Percentiles rank a stretch among this genome's conserved stretches.
Conservation (phyloP, 2,113 vertebrate genomes). For the Syngnathoides biaculeatus region DNA sequence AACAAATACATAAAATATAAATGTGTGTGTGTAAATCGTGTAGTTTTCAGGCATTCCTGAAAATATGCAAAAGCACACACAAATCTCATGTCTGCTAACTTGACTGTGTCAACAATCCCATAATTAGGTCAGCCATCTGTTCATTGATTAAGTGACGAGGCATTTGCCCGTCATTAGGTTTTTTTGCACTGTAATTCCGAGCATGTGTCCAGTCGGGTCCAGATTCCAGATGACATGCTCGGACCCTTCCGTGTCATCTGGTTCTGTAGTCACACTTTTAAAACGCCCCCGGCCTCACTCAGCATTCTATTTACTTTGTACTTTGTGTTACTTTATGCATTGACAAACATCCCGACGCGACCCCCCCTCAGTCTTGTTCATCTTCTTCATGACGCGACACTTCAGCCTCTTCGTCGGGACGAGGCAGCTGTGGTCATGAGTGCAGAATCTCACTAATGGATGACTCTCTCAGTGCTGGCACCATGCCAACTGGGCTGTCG, state of each 20-base stretch:
- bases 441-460: constrained; percentile 50
- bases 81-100: background rate
- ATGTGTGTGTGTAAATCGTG: background rate
- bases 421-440: constrained; percentile 69
- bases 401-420: constrained; percentile 55
- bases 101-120: background rate
- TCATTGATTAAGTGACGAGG: background rate
- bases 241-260: constrained; percentile 1
- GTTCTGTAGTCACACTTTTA: background rate
- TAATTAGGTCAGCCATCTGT: background rate
- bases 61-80: background rate
- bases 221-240: constrained; percentile 15
- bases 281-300: constrained; percentile 53
- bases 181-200: background rate
- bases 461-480: constrained; percentile 45
- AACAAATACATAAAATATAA: background rate
- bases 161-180: background rate
- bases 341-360: constrained; percentile 52
- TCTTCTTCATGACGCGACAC: constrained; percentile 49
- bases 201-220: constrained; percentile 10
- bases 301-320: constrained; percentile 61
- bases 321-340: constrained; percentile 61
- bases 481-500: constrained; percentile 52
- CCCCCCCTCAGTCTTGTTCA: constrained; percentile 24
- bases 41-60: background rate